Evolutionary conservation across 1,140 invertebrate species (phyloP), one percentile per base, ranked within the genome.

Genomic region (Bombus fervidus): DNA sequence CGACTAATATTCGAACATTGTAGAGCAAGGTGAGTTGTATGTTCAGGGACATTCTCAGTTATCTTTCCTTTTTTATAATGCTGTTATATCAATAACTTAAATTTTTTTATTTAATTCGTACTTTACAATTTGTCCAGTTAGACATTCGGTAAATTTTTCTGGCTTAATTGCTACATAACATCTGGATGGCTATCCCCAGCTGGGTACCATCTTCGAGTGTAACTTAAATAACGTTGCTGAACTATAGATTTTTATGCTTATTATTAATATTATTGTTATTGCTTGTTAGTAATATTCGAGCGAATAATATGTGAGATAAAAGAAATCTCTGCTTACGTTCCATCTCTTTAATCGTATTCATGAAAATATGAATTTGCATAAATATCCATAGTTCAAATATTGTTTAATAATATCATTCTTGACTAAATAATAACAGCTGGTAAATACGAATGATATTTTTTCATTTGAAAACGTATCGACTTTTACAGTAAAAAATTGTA

Each of bases 11-110:
- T 94, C 18, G 79, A 87, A 66, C 91, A 94, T 81, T 94, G 93
- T 72, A 92, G 93, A 91, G 82, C 34, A n/a, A 94, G 93, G 94
- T 95, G 76, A 82, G n/a, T 4, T 8, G 37, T 18, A 73, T 34
- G 2, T 41, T 47, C 25, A 31, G 4, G 0, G 0, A 28, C 0
- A 18, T 22, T 72, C 25, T 28, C 74, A 0, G 25, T 18, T 6
- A 22, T 76, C 25, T 59, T 12, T 28, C 28, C 25, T 59, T 12
- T 59, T 25, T 25, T 28, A 18, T 18, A 53, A 53, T 6, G 18
- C 18, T 53, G 18, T 53, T 53, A 22, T 18, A 22, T 53, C 47
- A 53, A 8, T 53, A 22, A 53, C 13, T 15, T 15, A 47, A 1
- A 4, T 28, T 3, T 69, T 68, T 34, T 25, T 22, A 31, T 15